Evolutionary conservation across 2,888 invertebrate genomes (phyloP), one percentile per base, ranked within the genome.

Genomic region (Resseliella maxima): DNA sequence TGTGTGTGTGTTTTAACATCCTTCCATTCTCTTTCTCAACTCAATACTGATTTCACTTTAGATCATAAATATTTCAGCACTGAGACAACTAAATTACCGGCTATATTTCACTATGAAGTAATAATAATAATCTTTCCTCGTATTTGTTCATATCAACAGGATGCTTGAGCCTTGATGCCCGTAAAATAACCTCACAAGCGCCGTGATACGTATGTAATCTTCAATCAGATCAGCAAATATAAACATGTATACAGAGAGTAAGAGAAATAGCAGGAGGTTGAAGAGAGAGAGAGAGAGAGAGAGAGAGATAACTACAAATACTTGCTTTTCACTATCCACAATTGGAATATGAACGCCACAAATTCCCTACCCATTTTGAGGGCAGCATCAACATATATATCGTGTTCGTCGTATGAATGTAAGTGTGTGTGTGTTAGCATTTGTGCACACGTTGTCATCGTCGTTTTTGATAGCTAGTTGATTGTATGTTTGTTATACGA

Each of bases 201-300:
- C 46, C 46, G 59, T 24, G 59, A 59, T n/a, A 59, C 6, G 59
- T 59, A 27, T 18, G 18, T 35, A 72, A 72, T 72, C 72, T 72
- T 72, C 72, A 72, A 72, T 72, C 72, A 72, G 72, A 72, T 72
- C 72, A 72, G 72, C 72, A 72, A 72, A 72, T 72, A 72, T 72
- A 72, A 72, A 72, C 72, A 72, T n/a, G n/a, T n/a, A n/a, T n/a
- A n/a, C n/a, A n/a, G n/a, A n/a, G n/a, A n/a, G n/a, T n/a, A n/a
- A n/a, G n/a, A n/a, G n/a, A n/a, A n/a, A n/a, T n/a, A n/a, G n/a
- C n/a, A n/a, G n/a, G n/a, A n/a, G n/a, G n/a, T n/a, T n/a, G n/a
- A n/a, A n/a, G n/a, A n/a, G n/a, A n/a, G n/a, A n/a, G n/a, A n/a
- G n/a, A n/a, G n/a, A n/a, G n/a, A n/a, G n/a, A n/a, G n/a, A n/a